Evolutionary conservation across 2,113 vertebrate genomes (phyloP).

Genomic region (Murina feae): DNA sequence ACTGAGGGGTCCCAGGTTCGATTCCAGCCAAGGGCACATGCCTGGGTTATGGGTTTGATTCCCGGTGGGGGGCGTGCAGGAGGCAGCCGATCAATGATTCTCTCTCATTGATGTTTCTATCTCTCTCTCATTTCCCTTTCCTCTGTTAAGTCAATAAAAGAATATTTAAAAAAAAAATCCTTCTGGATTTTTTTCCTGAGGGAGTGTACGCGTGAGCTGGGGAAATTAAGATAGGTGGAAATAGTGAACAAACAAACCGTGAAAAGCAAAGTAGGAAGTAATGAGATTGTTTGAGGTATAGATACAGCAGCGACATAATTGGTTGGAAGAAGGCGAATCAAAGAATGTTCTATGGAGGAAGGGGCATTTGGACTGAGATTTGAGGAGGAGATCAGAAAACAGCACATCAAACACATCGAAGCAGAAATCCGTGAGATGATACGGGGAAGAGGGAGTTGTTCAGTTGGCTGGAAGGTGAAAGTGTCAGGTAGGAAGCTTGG

Average conservation of each 20-base stretch:
- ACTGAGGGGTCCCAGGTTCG: too few species aligned
- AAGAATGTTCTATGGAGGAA: not conserved
- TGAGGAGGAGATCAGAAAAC: not conserved
- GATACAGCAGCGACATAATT: not conserved
- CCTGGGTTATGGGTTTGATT: too few species aligned
- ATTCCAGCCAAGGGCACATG: too few species aligned
- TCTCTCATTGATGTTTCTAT: too few species aligned
- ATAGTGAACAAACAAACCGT: not conserved
- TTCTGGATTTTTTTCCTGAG: not conserved
- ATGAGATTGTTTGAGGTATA: not conserved
- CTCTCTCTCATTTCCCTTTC: too few species aligned
- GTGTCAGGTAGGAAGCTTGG: not conserved
- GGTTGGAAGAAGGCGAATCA: not conserved
- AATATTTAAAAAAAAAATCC: not conserved
- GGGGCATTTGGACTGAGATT: not conserved
- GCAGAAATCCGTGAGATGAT: not conserved
- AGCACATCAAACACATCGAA: not conserved
- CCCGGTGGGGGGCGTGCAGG: too few species aligned
- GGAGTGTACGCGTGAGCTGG: not conserved
- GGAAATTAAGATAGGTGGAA: slow-evolving; percentile 14
- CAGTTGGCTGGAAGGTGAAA: not conserved
- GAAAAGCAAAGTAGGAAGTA: slow-evolving; percentile 9
- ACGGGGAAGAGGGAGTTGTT: not conserved
- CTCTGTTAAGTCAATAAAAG: too few species aligned
- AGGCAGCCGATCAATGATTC: too few species aligned